Base-by-base conservation (phyloP, 2,113 vertebrate species). In the Leucosticte australis region DNA sequence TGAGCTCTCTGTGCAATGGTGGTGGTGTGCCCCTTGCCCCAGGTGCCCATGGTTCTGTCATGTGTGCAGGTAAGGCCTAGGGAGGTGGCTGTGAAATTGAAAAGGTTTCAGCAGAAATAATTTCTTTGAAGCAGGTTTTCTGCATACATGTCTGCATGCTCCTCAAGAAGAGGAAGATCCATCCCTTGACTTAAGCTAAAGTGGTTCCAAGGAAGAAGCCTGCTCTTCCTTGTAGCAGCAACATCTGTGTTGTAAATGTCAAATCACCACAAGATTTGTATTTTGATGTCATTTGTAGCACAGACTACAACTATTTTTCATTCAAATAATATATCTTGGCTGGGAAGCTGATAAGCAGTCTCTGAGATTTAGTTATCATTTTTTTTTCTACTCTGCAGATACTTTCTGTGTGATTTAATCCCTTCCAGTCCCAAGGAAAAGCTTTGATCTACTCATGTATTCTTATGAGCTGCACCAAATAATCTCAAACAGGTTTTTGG, bases 381-480 rank as follows among this genome's bases (percentile, higher is more conserved):
- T 15, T 65, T 50, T 14, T 4, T 23, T 4, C 23, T 71, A 52
- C 57, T 28, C 76, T 87, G 28, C 53, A 82, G 46, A 59, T 75
- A 33, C 17, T 87, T 94, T 83, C 47, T 70, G 13, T 79, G 53
- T 41, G n/a, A 42, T 22, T 84, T 79, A 89, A 95, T 92, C 65
- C n/a, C 13, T 87, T 81, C 60, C 50, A 87, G 49, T 82, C 16
- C 35, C 55, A 85, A 87, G 41, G 14, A 81, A 85, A 82, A 79
- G 5, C 77, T 95, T 94, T 94, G 46, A 55, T 90, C 30, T 68
- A 50, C 30, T 84, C 44, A 73, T 49, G 28, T 94, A 76, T 89
- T 95, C 82, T 67, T 50, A 74, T 47, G 63, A 94, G 59, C 39
- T 79, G 37, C 39, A 83, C 59, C 87, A 85, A 96, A 91, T 57